phyloP scores from a whole-genome alignment of 1,140 invertebrate species.

The Megalopta genalis region DNA sequence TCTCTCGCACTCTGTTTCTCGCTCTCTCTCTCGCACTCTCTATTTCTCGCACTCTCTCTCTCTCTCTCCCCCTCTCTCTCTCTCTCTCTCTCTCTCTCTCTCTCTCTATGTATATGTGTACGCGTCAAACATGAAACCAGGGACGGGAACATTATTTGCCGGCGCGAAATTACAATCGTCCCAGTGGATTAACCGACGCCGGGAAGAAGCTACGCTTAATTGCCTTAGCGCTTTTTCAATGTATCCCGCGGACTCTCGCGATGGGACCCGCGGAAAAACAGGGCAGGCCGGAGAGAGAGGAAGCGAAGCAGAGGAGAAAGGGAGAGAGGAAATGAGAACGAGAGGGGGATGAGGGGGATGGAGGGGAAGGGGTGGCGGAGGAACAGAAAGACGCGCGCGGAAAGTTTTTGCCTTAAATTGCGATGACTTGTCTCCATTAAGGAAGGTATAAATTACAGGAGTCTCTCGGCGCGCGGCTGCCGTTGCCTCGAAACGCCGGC shows the following conservation, averaged over 20 bases:
- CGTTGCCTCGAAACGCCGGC: constrained; percentile 1
- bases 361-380: too few species aligned
- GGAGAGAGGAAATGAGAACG: not conserved
- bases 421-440: constrained; percentile 56
- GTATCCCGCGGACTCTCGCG: not conserved
- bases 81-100: too few species aligned
- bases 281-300: too few species aligned
- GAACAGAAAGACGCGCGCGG: constrained; percentile 35
- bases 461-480: constrained; percentile 24
- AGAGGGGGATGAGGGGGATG: too few species aligned
- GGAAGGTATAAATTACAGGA: constrained; percentile 56
- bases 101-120: too few species aligned
- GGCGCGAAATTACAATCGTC: constrained; percentile 10
- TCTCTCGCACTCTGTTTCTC: not conserved
- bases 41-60: too few species aligned
- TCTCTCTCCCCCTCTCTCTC: too few species aligned
- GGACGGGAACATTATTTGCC: not conserved
- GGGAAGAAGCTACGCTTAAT: constrained; percentile 31
- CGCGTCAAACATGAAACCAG: not conserved
- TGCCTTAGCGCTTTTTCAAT: constrained; percentile 31
- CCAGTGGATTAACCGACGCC: not conserved
- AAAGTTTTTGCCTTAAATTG: constrained; percentile 57
- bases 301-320: too few species aligned
- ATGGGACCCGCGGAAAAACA: not conserved
- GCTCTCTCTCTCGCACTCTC: too few species aligned